A percentile compares a stretch with the other conserved stretches of the same genome.
phyloP scores from a whole-genome alignment of 2,797 vertebrate species.

The Spea hammondii region DNA sequence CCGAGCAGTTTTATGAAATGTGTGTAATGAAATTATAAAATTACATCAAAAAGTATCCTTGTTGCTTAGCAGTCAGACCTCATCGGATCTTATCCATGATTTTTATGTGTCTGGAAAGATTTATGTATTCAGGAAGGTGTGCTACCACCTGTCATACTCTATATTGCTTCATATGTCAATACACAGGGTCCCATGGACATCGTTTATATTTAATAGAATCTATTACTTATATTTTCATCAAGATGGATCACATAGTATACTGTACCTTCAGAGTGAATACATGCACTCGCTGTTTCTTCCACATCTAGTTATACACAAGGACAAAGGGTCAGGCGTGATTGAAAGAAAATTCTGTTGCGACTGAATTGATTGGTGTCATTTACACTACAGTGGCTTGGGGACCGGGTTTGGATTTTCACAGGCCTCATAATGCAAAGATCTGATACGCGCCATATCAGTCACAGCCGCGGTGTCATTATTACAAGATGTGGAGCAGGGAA shows the following conservation, averaged over 20 bases:
- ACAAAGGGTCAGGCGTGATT: slow-evolving; percentile 47
- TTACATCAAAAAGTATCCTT: no score
- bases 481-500: slow-evolving; percentile 19
- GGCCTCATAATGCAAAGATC: slow-evolving; percentile 34
- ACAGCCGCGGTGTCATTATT: slow-evolving; percentile 40
- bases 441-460: slow-evolving; percentile 42
- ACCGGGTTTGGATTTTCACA: slow-evolving; percentile 44
- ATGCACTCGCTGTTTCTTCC: slow-evolving; percentile 22
- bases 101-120: neutral
- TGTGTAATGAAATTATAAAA: no score
- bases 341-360: slow-evolving; percentile 12
- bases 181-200: slow-evolving; percentile 20
- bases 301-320: slow-evolving; percentile 39
- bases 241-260: slow-evolving; percentile 4
- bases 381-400: slow-evolving; percentile 47
- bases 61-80: neutral
- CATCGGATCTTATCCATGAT: neutral
- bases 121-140: neutral
- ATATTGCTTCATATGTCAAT: slow-evolving; percentile 13
- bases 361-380: slow-evolving; percentile 53
- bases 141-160: neutral
- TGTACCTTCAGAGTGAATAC: slow-evolving; percentile 22
- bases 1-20: no score
- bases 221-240: slow-evolving; percentile 22
- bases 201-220: slow-evolving; percentile 42